Percentiles rank a stretch among this genome's conserved stretches.
Evolutionary conservation across 2,797 vertebrate genomes (phyloP).

Genomic region (Sebastes diaconus): DNA sequence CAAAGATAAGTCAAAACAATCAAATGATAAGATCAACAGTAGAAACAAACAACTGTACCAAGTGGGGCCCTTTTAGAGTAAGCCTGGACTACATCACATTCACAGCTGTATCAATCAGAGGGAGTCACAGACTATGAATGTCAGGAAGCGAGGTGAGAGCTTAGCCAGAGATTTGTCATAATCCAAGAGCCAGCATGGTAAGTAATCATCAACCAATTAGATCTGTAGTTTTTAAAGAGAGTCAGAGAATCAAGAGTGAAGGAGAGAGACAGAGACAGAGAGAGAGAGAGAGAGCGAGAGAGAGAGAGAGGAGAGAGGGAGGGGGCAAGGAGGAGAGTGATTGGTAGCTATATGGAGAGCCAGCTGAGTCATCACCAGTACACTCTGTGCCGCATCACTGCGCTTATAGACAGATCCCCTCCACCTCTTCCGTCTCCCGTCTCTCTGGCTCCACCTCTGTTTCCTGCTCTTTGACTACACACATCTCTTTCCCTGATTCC

Average conservation of each 20-base stretch:
- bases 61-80: constrained; percentile 23
- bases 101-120: constrained; percentile 33
- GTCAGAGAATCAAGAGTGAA: constrained; percentile 49
- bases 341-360: constrained; percentile 84
- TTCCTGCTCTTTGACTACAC: constrained; percentile 60
- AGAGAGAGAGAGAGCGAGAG: neutral
- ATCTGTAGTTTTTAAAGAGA: constrained; percentile 64
- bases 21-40: constrained; percentile 19
- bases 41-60: neutral
- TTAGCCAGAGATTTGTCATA: constrained; percentile 62
- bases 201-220: constrained; percentile 71
- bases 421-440: constrained; percentile 70
- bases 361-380: constrained; percentile 86
- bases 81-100: constrained; percentile 19
- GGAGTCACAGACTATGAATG: constrained; percentile 23
- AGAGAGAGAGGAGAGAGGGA: constrained; percentile 10
- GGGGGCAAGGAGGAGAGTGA: constrained; percentile 67
- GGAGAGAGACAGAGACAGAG: neutral
- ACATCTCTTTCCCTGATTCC: constrained; percentile 28
- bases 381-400: constrained; percentile 85
- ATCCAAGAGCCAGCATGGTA: constrained; percentile 52
- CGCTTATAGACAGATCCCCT: constrained; percentile 82
- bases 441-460: constrained; percentile 64
- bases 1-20: constrained; percentile 13
- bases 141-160: constrained; percentile 41